These are phyloP conservation scores for Tringa solitaria DNA, from an alignment of 2,113 vertebrate species.

Conservation along the genomic window DNA sequence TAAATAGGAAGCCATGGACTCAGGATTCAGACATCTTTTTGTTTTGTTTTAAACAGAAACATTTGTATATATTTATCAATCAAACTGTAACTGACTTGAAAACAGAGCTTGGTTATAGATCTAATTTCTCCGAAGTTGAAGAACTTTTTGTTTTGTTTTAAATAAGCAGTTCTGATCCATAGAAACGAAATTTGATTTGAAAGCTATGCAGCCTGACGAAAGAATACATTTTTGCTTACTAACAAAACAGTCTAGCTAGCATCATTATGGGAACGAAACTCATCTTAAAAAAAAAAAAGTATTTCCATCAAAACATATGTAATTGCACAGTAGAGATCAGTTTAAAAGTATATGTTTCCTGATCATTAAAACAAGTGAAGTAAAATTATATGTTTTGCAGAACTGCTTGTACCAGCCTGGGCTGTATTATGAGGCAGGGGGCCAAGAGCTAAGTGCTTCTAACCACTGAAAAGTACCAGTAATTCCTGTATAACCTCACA, in stretches of 20 bases:
- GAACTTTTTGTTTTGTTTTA: background rate
- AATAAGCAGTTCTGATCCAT: background rate
- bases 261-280: constrained; percentile 17
- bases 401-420: constrained; percentile 43
- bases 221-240: background rate
- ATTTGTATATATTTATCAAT: background rate
- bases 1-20: background rate
- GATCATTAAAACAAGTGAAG: constrained; percentile 37
- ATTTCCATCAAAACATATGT: constrained; percentile 44
- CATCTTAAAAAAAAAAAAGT: background rate
- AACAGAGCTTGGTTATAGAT: background rate
- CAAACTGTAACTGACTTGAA: background rate
- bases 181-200: background rate
- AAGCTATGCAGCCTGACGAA: background rate
- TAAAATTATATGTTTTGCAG: constrained; percentile 43
- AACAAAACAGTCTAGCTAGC: background rate
- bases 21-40: background rate
- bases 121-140: background rate
- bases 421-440: constrained; percentile 36
- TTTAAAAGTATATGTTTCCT: constrained; percentile 50
- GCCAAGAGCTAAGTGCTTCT: constrained; percentile 22
- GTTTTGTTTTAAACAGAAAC: background rate
- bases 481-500: constrained; percentile 49
- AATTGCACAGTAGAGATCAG: constrained; percentile 51
- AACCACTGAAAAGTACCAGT: background rate